phyloP scores from a whole-genome alignment of 2,797 vertebrate genomes.

The Adelosebastes latens region DNA sequence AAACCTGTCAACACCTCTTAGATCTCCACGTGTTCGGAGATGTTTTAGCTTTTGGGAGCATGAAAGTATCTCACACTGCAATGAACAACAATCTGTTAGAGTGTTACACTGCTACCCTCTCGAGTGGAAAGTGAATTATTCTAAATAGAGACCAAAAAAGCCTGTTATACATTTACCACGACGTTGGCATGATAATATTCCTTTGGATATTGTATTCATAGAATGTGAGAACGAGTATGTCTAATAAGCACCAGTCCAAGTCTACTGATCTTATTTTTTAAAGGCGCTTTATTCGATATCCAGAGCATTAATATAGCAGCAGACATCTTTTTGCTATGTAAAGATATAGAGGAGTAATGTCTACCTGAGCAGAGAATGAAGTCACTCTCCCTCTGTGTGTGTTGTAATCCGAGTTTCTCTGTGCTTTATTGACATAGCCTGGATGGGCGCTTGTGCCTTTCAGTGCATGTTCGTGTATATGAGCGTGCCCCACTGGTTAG shows the following conservation, averaged over 20 bases:
- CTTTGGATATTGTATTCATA: neutral
- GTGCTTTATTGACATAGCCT: no score
- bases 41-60: neutral
- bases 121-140: neutral
- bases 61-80: neutral
- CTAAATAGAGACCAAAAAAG: neutral
- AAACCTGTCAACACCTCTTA: constrained; percentile 11
- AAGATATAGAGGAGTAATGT: no score
- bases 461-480: no score
- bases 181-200: neutral
- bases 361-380: no score
- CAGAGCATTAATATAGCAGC: no score
- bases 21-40: neutral
- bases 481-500: no score
- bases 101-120: neutral
- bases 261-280: neutral
- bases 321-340: no score
- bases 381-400: no score
- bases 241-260: neutral
- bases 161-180: neutral
- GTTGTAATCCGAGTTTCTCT: no score
- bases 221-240: neutral
- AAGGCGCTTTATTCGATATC: no score
- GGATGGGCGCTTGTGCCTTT: no score
- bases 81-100: neutral